These are phyloP conservation scores for Hassar affinis DNA, from an alignment of 2,113 vertebrate species.

Conservation along the genomic window DNA sequence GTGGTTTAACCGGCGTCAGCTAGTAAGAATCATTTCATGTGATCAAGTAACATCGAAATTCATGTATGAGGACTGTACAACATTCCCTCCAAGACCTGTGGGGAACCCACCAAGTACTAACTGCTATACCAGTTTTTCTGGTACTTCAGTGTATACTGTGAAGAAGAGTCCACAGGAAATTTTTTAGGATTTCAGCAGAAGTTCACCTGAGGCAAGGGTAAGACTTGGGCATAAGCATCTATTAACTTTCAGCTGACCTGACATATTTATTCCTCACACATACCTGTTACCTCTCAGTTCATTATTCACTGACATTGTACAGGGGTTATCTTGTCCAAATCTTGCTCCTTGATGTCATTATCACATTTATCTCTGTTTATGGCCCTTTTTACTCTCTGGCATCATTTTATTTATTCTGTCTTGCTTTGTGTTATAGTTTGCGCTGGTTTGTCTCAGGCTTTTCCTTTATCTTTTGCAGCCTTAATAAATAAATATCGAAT, in stretches of 20 bases:
- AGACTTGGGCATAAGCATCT: background rate
- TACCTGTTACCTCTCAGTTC: background rate
- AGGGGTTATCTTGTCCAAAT: background rate
- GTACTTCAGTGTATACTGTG: too few relatives aligned
- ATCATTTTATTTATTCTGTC: background rate
- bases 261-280: background rate
- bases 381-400: background rate
- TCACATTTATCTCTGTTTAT: background rate
- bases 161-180: background rate
- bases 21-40: too few relatives aligned
- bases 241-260: background rate
- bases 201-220: background rate
- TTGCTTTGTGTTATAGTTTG: background rate
- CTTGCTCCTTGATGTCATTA: background rate
- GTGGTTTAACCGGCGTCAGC: too few relatives aligned
- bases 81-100: too few relatives aligned
- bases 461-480: background rate
- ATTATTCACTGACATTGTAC: background rate
- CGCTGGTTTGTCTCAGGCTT: background rate
- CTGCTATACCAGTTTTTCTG: too few relatives aligned
- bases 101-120: too few relatives aligned
- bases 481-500: slow-evolving; percentile 15
- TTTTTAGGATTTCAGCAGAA: background rate
- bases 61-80: too few relatives aligned
- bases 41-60: too few relatives aligned